Base-by-base conservation (phyloP, 2,113 vertebrate species). In the Takifugu flavidus region DNA sequence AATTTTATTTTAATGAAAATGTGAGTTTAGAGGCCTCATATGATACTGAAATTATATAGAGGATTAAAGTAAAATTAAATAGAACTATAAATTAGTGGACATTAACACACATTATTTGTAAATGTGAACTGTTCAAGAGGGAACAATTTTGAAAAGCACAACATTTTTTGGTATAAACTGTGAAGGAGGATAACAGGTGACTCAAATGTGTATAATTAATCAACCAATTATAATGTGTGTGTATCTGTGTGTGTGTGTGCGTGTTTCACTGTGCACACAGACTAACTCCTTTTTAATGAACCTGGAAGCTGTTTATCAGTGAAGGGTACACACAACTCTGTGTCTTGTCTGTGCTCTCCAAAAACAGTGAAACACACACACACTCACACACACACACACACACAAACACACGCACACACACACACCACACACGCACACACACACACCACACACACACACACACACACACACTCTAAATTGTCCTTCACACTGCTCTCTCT, bases 401-500 rank as follows among this genome's bases (percentile, higher is more conserved):
- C 20, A 62, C 73, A 69, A 53, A 61, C 43, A 66, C 65, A 65
- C 56, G 59, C 59, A 64, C 60, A 14, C 56, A 49, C 61, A 61
- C 59, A 71, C 69, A 47, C 56, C 71, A 61, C 43, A 66, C 65
- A 65, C 56, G 59, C 59, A 64, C 60, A 14, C 56, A 49, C 77
- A 72, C 70, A 72, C 62, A 78, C 52, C 72, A 56, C 61, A 39
- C 67, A 46, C 59, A 60, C 74, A 79, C 64, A 78, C 74, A 84
- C 75, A 78, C 77, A 60, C 62, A 66, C 4, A 55, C 77, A 78
- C 90, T 90, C 84, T 88, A 92, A 88, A 96, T 95, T 94, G 95
- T 91, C 96, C 96, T 98, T 97, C 94, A 97, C 87, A 69, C 73
- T 13, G 84, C 87, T 91, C 92, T 91, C 91, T 75, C 75, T 89